Evolutionary conservation across 2,797 vertebrate species (phyloP).

Genomic region (Sebastolobus alascanus): DNA sequence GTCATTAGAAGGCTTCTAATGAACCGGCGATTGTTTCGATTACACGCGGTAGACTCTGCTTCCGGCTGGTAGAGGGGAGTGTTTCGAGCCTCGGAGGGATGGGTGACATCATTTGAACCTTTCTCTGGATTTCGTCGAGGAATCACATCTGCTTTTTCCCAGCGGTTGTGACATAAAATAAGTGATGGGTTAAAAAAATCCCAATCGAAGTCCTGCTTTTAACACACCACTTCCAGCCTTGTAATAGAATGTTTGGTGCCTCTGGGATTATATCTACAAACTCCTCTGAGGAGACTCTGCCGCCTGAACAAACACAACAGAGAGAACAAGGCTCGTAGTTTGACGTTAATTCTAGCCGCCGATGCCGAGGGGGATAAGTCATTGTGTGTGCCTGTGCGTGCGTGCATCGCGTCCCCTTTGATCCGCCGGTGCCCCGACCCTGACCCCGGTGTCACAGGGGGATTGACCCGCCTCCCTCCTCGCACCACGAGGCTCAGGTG

Average conservation of each 20-base stretch:
- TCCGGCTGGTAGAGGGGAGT: background rate
- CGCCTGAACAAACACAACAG: background rate
- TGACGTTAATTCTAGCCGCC: conserved; percentile 38
- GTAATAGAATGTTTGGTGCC: background rate
- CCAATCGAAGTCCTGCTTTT: background rate
- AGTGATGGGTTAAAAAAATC: background rate
- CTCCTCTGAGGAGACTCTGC: background rate
- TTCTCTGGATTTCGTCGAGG: background rate
- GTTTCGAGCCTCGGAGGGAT: background rate
- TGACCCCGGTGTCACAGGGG: conserved; percentile 71
- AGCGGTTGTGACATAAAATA: background rate
- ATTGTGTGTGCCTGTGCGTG: conserved; percentile 44
- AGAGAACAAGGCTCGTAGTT: conserved; percentile 34
- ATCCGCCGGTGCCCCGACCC: conserved; percentile 68
- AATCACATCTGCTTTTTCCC: background rate
- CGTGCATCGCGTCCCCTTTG: conserved; percentile 62
- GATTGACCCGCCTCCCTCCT: conserved; percentile 67
- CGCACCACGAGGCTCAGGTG: conserved; percentile 68
- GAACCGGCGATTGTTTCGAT: background rate
- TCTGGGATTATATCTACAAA: background rate
- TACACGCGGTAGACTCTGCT: background rate
- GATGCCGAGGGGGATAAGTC: conserved; percentile 49
- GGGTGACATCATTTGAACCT: conserved; percentile 10
- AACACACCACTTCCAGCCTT: background rate
- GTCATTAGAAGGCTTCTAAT: conserved; percentile 31